Percentiles rank a stretch among this genome's conserved stretches.
Conservation (phyloP, 2,113 vertebrate genomes). For the Columba livia region DNA sequence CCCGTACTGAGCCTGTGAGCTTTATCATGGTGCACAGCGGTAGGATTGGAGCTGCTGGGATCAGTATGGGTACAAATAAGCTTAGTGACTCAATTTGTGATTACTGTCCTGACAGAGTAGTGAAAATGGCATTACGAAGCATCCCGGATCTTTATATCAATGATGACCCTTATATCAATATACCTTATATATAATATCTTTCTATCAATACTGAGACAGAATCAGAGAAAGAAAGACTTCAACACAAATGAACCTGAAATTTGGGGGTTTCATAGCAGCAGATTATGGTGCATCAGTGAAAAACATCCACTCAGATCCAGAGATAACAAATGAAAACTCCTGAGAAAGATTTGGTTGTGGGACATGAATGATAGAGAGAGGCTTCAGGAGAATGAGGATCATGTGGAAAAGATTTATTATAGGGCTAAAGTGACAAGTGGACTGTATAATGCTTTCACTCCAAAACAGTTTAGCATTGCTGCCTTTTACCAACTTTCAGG, state of each 20-base stretch:
- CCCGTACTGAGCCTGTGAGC: neutral
- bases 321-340: neutral
- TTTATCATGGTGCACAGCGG: neutral
- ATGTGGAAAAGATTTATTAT: neutral
- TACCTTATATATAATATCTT: neutral
- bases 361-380: neutral
- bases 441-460: neutral
- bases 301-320: neutral
- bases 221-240: neutral
- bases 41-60: fast-evolving
- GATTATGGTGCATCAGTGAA: neutral
- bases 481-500: neutral
- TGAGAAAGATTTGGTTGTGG: neutral
- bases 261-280: neutral
- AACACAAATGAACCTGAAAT: neutral
- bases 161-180: neutral
- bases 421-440: neutral
- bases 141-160: neutral
- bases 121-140: neutral
- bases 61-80: neutral
- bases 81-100: neutral
- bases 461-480: neutral
- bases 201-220: neutral
- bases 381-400: neutral
- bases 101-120: neutral